phyloP scores from a whole-genome alignment of 2,113 vertebrate species.

The Phyllostomus discolor region DNA sequence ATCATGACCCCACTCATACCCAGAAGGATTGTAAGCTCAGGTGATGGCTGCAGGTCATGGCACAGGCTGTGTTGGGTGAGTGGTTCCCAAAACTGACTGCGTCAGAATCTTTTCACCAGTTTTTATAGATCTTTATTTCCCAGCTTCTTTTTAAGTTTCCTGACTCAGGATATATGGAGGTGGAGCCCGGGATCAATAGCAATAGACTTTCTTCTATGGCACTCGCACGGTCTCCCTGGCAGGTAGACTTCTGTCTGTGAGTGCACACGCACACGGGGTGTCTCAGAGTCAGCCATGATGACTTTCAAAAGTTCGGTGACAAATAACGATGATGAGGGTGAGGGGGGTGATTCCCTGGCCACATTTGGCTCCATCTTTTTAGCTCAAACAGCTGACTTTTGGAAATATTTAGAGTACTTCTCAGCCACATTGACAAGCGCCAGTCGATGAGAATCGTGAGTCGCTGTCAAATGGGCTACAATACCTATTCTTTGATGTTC shows the following conservation, averaged over 20 bases:
- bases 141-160: not conserved
- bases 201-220: not conserved
- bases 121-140: not conserved
- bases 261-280: fast-evolving
- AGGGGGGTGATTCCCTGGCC: not conserved
- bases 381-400: not conserved
- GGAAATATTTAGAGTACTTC: not conserved
- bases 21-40: not conserved
- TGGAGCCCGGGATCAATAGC: not conserved
- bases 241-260: not conserved
- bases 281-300: not conserved
- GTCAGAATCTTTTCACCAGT: not conserved
- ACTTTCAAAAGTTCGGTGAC: not conserved
- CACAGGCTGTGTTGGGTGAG: not conserved
- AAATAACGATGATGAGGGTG: not conserved
- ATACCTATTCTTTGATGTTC: constrained; percentile 32
- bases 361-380: not conserved
- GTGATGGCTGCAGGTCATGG: not conserved
- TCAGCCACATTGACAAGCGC: not conserved
- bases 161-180: not conserved
- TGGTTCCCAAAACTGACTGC: not conserved
- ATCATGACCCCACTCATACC: too few relatives aligned
- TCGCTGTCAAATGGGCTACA: not conserved
- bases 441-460: not conserved
- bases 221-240: fast-evolving